These are phyloP conservation scores for Macaca mulatta DNA, from an alignment of 2,113 vertebrate genomes.

Conservation along the genomic window DNA sequence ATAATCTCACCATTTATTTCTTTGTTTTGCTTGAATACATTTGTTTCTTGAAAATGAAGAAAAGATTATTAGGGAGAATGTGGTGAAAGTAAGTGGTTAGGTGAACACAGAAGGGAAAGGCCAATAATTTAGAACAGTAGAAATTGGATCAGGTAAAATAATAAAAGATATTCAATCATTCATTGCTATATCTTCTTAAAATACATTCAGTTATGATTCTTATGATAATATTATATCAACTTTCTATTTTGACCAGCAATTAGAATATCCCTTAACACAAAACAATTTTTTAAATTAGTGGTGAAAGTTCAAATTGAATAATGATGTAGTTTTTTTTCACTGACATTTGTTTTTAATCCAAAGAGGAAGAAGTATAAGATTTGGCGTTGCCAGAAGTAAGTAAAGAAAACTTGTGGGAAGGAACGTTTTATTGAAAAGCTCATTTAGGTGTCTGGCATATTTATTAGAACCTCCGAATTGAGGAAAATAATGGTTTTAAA, in stretches of 20 bases:
- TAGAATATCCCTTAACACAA: neutral
- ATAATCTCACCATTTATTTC: neutral
- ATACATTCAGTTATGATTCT: constrained; percentile 3
- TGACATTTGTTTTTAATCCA: neutral
- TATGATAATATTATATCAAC: neutral
- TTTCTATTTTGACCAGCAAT: neutral
- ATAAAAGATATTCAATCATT: neutral
- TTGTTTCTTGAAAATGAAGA: constrained; percentile 31
- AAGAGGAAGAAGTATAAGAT: neutral
- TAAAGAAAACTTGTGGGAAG: neutral
- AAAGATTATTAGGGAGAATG: neutral
- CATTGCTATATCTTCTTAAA: neutral
- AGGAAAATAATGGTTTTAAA: constrained; percentile 36
- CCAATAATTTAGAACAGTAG: neutral
- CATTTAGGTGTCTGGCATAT: neutral
- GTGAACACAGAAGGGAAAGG: constrained; percentile 17
- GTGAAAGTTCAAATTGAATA: neutral
- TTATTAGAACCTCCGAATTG: neutral
- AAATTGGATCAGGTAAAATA: constrained; percentile 27
- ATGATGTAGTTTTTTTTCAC: neutral
- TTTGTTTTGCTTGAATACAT: constrained; percentile 7
- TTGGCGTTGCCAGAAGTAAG: neutral
- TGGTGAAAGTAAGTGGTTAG: neutral
- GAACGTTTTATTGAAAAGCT: constrained; percentile 13
- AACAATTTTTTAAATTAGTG: constrained; percentile 12